Percentiles rank a stretch among this genome's conserved stretches.
Conservation (phyloP, 2,113 vertebrate genomes). For the Peromyscus californicus region DNA sequence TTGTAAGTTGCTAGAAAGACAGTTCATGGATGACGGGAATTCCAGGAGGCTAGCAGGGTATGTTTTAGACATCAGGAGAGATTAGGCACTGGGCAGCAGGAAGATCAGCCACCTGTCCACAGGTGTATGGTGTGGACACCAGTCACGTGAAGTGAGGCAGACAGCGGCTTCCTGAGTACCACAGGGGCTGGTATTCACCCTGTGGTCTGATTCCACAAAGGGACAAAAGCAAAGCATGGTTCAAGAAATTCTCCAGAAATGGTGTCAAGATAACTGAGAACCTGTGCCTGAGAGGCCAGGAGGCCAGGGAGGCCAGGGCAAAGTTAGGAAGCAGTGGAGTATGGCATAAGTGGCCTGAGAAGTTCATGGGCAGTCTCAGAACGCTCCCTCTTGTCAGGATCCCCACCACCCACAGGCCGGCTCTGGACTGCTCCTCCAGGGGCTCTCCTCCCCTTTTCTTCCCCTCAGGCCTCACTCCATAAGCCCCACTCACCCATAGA, state of each 20-base stretch:
- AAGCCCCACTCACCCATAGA: neutral
- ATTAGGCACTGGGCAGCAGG: neutral
- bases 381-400: neutral
- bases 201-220: neutral
- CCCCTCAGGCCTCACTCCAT: neutral
- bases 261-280: neutral
- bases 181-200: neutral
- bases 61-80: neutral
- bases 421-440: neutral
- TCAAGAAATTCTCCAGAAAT: neutral
- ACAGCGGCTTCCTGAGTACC: neutral
- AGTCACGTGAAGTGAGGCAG: fast-evolving
- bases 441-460: neutral
- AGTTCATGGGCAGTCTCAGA: neutral
- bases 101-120: neutral
- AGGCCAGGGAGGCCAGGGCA: neutral
- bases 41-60: neutral
- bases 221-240: neutral
- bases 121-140: neutral
- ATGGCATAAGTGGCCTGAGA: neutral
- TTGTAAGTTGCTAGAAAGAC: slow-evolving; percentile 64
- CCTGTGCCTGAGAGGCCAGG: neutral
- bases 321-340: neutral
- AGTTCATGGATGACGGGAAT: neutral
- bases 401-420: neutral